Evolutionary conservation across 2,113 vertebrate genomes (phyloP).

Genomic region (human): GRCh38 chr13:96276501-96277000

Average conservation of each 20-base stretch:
- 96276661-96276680: neutral
- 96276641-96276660: constrained; percentile 6
- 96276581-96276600: neutral
- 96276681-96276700: neutral
- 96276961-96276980: neutral
- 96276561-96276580: neutral
- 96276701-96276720: neutral
- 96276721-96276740: neutral
- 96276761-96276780: neutral
- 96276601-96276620: neutral
- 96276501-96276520: neutral
- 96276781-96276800: neutral
- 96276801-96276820: neutral
- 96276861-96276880: neutral
- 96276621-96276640: neutral
- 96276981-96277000: neutral
- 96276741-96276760: neutral
- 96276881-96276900: neutral
- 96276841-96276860: neutral
- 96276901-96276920: neutral
- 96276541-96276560: neutral
- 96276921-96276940: neutral
- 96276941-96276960: neutral
- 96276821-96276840: neutral
- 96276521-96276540: neutral